Evolutionary conservation across 2,797 vertebrate genomes (phyloP), one percentile per base, ranked within the genome.

Genomic region (Brachyrhaphis roseni): DNA sequence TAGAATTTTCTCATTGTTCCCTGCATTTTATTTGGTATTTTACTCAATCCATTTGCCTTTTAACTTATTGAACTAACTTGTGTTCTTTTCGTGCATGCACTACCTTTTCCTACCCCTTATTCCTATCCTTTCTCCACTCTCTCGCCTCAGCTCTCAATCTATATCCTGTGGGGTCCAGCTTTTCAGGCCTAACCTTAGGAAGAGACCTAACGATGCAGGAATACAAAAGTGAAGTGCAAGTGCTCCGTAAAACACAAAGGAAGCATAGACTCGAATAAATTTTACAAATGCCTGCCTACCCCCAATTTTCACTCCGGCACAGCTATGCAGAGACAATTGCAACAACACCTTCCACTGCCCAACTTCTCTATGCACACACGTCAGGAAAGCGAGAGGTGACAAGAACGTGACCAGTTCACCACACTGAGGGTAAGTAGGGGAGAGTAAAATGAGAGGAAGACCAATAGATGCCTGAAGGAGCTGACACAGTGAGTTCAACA

Each of bases 401-500:
- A 89, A 87, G 82, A 91, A 80, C 8, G 15, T 81, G 85, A 80
- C 79, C 78, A 76, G 76, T 72, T 84, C 80, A 85, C 82, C 70
- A 78, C 78, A 81, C 75, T 78, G 75, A 88, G 83, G 87, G 72
- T 81, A 77, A 88, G 62, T 64, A 84, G 76, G 70, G 74, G 64
- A 75, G 81, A 80, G 78, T 82, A 86, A 84, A 83, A 87, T 74
- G 90, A 94, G 91, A 90, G 89, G 79, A 88, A 90, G 91, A 93
- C 93, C 92, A 86, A 90, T 91, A 84, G 86, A 87, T 84, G 89
- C 93, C 92, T 83, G 84, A 79, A 88, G 91, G 87, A 90, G 80
- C 75, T 93, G 91, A 93, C 93, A 94, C 89, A 91, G 90, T 93
- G 91, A 92, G 93, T 89, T 89, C 90, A 89, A 77, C 12, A 84